These are phyloP conservation scores for Tachina fera DNA, from an alignment of 2,888 invertebrate species.

Conservation along the genomic window DNA sequence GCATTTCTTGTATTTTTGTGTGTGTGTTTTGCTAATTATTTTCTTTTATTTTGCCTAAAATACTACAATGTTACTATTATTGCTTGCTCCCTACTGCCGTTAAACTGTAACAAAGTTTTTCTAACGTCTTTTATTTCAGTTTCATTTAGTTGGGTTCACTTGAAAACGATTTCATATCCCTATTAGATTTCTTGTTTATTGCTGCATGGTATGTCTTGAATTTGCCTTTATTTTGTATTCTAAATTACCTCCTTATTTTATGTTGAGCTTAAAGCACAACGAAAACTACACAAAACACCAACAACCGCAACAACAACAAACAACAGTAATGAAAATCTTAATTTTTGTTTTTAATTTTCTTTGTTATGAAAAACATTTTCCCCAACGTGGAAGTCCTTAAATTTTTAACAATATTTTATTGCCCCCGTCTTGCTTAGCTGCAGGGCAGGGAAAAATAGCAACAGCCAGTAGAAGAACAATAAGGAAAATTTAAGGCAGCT, in stretches of 20 bases:
- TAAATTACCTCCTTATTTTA: slow-evolving; percentile 27
- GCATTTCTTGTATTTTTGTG: background rate
- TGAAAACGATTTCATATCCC: slow-evolving; percentile 39
- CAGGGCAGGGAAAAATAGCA: slow-evolving; percentile 20
- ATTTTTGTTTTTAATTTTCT: slow-evolving; percentile 57
- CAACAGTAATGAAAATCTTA: slow-evolving; percentile 29
- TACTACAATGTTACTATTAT: slow-evolving; percentile 30
- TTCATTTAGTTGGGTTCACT: slow-evolving; percentile 40
- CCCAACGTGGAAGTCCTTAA: slow-evolving; percentile 65
- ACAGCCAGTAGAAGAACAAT: slow-evolving; percentile 20
- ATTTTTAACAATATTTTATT: slow-evolving; percentile 65
- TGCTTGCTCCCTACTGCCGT: slow-evolving; percentile 24
- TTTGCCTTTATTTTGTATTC: slow-evolving; percentile 1
- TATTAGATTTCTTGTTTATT: slow-evolving; percentile 44
- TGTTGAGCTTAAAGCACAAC: slow-evolving; percentile 14
- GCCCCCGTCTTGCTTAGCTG: slow-evolving; percentile 50
- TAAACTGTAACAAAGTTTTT: slow-evolving; percentile 33
- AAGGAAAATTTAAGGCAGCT: slow-evolving; percentile 41
- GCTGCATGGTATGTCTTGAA: slow-evolving; percentile 28
- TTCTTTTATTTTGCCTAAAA: slow-evolving; percentile 56
- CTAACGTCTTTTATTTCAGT: slow-evolving; percentile 52
- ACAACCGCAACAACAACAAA: background rate
- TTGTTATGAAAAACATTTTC: slow-evolving; percentile 57
- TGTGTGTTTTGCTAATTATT: background rate
- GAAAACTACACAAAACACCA: background rate